Percentiles rank a stretch among this genome's conserved stretches.
These are phyloP conservation scores for Taxidea taxus DNA, from an alignment of 2,113 vertebrate species.

Conservation along the genomic window DNA sequence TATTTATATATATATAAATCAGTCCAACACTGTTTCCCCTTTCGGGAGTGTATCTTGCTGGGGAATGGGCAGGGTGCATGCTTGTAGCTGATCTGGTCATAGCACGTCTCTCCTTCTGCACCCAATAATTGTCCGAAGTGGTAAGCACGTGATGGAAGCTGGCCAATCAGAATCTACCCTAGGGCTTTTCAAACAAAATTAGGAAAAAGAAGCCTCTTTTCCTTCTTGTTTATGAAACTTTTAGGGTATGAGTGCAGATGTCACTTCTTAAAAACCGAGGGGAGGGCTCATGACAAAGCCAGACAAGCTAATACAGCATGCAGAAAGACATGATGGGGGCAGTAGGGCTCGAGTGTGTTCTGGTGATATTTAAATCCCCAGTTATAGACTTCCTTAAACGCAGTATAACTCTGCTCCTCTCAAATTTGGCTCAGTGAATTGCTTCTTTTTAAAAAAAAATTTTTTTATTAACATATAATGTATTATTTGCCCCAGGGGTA, in stretches of 20 bases:
- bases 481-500: too few species aligned
- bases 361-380: background rate
- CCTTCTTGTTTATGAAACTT: background rate
- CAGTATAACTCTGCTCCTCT: background rate
- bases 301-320: too few species aligned
- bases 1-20: too few species aligned
- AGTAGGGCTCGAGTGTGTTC: accelerated
- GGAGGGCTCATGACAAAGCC: background rate
- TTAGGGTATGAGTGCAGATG: background rate
- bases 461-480: too few species aligned
- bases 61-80: accelerated
- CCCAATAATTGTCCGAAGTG: background rate
- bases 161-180: background rate
- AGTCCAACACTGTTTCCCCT: too few species aligned
- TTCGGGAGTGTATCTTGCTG: background rate
- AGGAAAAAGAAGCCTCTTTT: background rate
- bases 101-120: background rate
- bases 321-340: background rate
- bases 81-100: background rate
- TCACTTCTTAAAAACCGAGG: background rate
- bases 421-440: background rate
- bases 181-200: background rate
- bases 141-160: background rate
- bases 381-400: background rate
- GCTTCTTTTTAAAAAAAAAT: background rate